Evolutionary conservation across 2,113 vertebrate genomes (phyloP).

Genomic region (Catharus fuscescens): DNA sequence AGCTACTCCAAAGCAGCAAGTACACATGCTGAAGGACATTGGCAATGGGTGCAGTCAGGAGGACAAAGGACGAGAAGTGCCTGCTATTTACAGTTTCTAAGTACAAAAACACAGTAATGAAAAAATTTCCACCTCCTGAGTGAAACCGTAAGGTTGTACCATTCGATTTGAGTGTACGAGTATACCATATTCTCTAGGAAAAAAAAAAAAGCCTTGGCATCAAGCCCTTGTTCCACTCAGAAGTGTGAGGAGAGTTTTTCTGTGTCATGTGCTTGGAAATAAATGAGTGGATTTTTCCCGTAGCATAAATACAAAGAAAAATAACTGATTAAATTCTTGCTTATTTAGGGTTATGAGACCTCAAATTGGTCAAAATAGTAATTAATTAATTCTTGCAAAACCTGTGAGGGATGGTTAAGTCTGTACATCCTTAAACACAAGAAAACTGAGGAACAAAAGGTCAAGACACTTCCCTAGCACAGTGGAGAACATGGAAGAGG

Average conservation of each 20-base stretch:
- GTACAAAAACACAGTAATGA: neutral
- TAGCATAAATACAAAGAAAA: slow-evolving; percentile 17
- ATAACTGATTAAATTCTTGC: neutral
- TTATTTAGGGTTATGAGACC: neutral
- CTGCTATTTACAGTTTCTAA: neutral
- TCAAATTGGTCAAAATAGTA: neutral
- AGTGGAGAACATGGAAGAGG: neutral
- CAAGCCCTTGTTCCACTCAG: slow-evolving; percentile 28
- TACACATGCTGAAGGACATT: neutral
- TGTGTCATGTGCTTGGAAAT: slow-evolving; percentile 29
- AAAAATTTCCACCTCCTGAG: neutral
- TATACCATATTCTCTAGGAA: slow-evolving; percentile 21
- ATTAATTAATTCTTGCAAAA: slow-evolving; percentile 38
- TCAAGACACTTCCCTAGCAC: neutral
- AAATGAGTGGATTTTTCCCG: slow-evolving; percentile 35
- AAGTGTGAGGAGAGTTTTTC: slow-evolving; percentile 57
- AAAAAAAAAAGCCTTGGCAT: slow-evolving; percentile 44
- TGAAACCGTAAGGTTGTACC: slow-evolving; percentile 5
- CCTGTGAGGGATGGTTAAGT: neutral
- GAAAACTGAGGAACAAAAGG: neutral
- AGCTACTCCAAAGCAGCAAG: neutral
- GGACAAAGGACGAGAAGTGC: neutral
- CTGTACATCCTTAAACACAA: neutral
- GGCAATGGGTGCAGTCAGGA: neutral
- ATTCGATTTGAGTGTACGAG: neutral